Conservation (phyloP, 2,113 vertebrate genomes). For the Petrocephalus microphthalmus region DNA sequence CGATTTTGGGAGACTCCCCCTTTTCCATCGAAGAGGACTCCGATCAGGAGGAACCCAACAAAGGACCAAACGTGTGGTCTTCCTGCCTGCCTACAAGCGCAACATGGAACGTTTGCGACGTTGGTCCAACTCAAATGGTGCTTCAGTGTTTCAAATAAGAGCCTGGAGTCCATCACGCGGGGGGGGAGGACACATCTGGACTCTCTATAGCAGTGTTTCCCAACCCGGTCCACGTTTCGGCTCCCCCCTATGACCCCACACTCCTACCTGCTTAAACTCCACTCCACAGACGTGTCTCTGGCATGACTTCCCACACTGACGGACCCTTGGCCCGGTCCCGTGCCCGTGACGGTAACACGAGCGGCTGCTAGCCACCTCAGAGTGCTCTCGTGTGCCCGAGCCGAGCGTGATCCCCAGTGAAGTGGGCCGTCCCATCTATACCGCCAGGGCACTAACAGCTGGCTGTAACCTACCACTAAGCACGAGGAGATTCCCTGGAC, state of each 20-base stretch:
- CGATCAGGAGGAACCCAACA: not conserved
- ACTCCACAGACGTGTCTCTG: not conserved
- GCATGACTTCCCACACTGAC: not conserved
- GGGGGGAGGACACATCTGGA: not conserved
- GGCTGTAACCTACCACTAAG: not conserved
- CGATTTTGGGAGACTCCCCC: not conserved
- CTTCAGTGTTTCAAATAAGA: not conserved
- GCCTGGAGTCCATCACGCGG: not conserved
- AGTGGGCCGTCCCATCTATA: not conserved
- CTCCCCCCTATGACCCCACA: not conserved
- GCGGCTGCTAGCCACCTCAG: not conserved
- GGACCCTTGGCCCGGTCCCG: not conserved
- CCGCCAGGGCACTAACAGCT: not conserved
- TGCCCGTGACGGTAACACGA: not conserved
- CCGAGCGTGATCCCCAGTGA: not conserved
- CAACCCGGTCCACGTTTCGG: not conserved
- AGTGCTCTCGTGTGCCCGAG: not conserved
- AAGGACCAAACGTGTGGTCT: not conserved
- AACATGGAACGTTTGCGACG: not conserved
- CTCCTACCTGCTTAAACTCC: constrained; percentile 6
- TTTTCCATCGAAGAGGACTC: not conserved
- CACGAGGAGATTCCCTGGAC: not conserved
- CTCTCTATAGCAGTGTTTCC: not conserved
- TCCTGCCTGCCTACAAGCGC: not conserved
- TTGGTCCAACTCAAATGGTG: not conserved